Percentiles rank a stretch among this genome's conserved stretches.
Evolutionary conservation across 2,888 invertebrate genomes (phyloP).

Genomic region (Dusona sp.): DNA sequence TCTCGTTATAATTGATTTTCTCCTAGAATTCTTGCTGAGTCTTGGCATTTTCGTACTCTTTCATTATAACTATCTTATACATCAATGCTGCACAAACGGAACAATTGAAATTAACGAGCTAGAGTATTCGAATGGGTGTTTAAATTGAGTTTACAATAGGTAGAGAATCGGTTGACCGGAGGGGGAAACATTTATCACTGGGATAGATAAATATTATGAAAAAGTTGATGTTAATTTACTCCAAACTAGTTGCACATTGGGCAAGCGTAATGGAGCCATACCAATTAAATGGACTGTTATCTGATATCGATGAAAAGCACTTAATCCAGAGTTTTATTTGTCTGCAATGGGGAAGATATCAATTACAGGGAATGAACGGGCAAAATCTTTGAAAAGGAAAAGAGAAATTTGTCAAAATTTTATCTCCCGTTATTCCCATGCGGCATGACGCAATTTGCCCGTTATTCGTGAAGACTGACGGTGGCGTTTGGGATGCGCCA

Average conservation of each 20-base stretch:
- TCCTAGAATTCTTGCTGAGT: background rate
- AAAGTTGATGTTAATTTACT: background rate
- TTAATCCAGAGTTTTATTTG: background rate
- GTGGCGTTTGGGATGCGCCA: background rate
- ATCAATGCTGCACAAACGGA: background rate
- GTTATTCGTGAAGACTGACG: background rate
- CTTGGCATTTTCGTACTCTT: conserved; percentile 7
- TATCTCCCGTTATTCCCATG: background rate
- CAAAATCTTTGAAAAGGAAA: background rate
- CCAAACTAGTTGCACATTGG: background rate
- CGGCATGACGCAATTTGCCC: background rate
- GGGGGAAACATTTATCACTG: background rate
- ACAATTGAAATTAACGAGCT: conserved; percentile 7
- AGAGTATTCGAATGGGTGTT: conserved; percentile 22
- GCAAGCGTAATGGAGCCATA: background rate
- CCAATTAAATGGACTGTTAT: background rate
- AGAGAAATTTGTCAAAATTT: background rate
- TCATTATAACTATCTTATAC: background rate
- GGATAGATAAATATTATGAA: conserved; percentile 13
- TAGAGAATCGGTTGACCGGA: background rate
- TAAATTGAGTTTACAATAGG: conserved; percentile 4
- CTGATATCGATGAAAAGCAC: background rate
- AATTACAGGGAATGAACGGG: background rate
- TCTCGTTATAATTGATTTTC: conserved; percentile 37
- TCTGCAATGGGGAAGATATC: background rate